These are phyloP conservation scores for Dioctria linearis DNA, from an alignment of 2,888 invertebrate species.

Conservation along the genomic window DNA sequence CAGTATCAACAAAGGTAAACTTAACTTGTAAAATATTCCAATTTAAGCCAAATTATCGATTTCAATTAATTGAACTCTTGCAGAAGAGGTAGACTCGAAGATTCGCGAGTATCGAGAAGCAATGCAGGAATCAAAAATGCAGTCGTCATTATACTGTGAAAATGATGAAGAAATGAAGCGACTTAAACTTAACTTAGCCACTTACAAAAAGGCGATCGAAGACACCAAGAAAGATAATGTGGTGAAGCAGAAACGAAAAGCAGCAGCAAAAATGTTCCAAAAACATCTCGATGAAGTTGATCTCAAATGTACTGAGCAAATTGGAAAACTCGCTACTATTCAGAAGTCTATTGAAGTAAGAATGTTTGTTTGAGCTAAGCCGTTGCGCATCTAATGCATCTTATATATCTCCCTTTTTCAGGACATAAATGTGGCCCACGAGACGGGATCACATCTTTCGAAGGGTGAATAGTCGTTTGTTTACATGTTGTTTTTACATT, in stretches of 20 bases:
- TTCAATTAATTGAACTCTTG: neutral
- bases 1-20: conserved; percentile 49
- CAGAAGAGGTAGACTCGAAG: conserved; percentile 47
- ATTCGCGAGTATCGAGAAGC: conserved; percentile 52
- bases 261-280: conserved; percentile 56
- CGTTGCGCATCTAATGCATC: no score
- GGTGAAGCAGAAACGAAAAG: conserved; percentile 52
- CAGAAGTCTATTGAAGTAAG: conserved; percentile 55
- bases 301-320: conserved; percentile 53
- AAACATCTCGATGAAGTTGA: conserved; percentile 56
- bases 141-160: neutral
- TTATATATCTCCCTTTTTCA: no score
- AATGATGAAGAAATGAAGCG: conserved; percentile 54
- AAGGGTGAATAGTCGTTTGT: no score
- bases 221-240: conserved; percentile 47
- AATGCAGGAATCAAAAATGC: conserved; percentile 28
- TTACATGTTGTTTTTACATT: no score
- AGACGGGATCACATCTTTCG: no score
- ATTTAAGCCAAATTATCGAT: neutral
- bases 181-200: conserved; percentile 50
- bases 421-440: no score
- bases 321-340: conserved; percentile 50
- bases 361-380: neutral
- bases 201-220: conserved; percentile 51
- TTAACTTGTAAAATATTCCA: neutral